Evolutionary conservation across 2,888 invertebrate genomes (phyloP).

Genomic region (Ferrisia virgata): DNA sequence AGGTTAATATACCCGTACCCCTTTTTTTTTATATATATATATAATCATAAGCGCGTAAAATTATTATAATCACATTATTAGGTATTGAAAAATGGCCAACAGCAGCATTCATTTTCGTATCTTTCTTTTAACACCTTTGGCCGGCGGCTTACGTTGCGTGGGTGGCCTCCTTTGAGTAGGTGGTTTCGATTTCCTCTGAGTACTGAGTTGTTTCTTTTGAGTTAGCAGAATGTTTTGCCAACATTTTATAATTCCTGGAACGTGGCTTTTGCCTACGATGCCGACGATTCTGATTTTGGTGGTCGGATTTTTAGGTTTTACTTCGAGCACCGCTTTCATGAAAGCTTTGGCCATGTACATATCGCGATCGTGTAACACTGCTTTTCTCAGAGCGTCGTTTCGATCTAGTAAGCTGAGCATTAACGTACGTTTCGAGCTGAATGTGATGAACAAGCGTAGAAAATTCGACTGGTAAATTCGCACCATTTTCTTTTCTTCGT

Average conservation of each 20-base stretch:
- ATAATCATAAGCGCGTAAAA: too few species aligned
- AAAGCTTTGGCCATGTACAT: slow-evolving; percentile 1
- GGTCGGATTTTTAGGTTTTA: background rate
- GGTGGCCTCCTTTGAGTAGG: too few species aligned
- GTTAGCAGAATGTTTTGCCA: background rate
- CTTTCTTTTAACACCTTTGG: background rate
- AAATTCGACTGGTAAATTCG: slow-evolving; percentile 15
- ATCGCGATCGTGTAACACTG: background rate
- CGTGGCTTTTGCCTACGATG: slow-evolving; percentile 33
- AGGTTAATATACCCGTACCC: too few species aligned
- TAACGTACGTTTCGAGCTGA: background rate
- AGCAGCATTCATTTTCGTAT: background rate
- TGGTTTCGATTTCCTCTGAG: background rate
- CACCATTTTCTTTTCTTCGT: background rate
- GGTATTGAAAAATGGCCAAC: background rate
- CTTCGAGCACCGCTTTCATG: background rate
- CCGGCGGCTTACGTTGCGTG: too few species aligned
- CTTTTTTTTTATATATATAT: too few species aligned
- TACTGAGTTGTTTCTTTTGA: background rate
- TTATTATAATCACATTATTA: too few species aligned
- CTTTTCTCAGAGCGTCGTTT: background rate
- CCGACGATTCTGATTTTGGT: background rate
- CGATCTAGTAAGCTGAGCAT: slow-evolving; percentile 27
- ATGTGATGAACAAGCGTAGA: background rate
- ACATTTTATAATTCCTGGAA: background rate